Evolutionary conservation across 2,113 vertebrate species (phyloP), one percentile per base, ranked within the genome.

Genomic region (Oreochromis aureus): DNA sequence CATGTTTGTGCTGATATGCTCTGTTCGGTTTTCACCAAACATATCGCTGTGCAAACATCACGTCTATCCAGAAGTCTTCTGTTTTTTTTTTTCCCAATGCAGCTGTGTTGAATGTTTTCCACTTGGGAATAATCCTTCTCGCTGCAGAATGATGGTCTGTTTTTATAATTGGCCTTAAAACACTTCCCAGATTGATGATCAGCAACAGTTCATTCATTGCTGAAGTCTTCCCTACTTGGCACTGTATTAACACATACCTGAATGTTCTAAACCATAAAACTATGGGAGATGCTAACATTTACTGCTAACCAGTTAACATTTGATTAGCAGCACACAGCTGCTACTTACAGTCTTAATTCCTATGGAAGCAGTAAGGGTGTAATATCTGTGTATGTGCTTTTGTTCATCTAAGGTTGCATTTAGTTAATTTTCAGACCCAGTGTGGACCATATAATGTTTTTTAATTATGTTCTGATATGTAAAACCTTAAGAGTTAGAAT

Each of bases 251-350:
- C 22, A 27, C 2, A 76, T 7, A 1, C 15, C 39, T 71, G 39
- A 27, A 71, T 44, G n/a, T 24, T 71, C 66, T 15, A 39, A 39
- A 39, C 34, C 61, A 66, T 0, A 39, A 2, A 66, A 66, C 4
- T 39, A 66, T 71, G 2, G 22, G 66, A 71, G 66, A 15, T 71
- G 39, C 36, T 71, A 24, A 44, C 12, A 71, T 41, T 71, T 44
- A 22, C 63, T 71, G 63, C 24, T 71, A 22, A 15, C 36, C 36
- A 44, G 7, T 71, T 69, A 69, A 24, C 11, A 69, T 2, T 71
- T 0, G n/a, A 71, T 71, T 1, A 44, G 36, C 36, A 71, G n/a
- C n/a, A 69, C 19, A 0, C n/a, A 24, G 36, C 63, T 71, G 63
- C 36, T 24, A 2, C 63, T 44, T 41, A 22, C 6, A 41, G n/a